Evolutionary conservation across 2,797 vertebrate species (phyloP).

Genomic region (Diplodus sargus): DNA sequence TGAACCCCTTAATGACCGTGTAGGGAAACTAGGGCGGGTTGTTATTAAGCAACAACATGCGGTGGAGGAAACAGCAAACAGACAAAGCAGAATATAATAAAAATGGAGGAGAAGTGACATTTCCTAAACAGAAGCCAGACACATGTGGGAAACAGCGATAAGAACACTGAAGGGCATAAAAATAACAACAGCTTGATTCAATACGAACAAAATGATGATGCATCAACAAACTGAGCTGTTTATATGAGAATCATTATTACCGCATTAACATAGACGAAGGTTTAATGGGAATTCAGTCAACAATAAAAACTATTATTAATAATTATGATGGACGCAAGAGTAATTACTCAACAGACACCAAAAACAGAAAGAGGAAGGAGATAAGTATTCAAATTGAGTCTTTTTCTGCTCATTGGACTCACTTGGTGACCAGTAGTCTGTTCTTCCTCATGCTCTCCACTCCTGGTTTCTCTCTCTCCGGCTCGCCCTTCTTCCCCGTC

Average conservation of each 20-base stretch:
- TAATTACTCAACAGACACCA: background rate
- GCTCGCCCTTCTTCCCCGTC: conserved; percentile 95
- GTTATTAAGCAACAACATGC: background rate
- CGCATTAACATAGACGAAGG: background rate
- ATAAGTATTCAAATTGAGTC: too few species aligned
- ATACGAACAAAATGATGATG: background rate
- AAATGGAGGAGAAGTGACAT: background rate
- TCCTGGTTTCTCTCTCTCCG: conserved; percentile 97
- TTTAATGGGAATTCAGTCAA: background rate
- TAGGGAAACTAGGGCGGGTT: background rate
- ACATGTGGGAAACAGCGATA: background rate
- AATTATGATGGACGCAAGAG: background rate
- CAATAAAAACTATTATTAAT: background rate
- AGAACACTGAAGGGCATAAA: background rate
- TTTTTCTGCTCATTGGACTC: conserved; percentile 28
- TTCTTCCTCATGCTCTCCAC: conserved; percentile 99
- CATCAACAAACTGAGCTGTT: background rate
- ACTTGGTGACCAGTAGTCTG: conserved; percentile 89
- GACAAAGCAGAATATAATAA: background rate
- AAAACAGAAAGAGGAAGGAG: background rate
- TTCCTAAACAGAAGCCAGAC: background rate
- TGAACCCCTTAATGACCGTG: background rate
- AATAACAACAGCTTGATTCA: background rate
- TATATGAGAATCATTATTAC: background rate
- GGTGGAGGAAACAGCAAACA: background rate